Evolutionary conservation across 35 echinoderm and acorn worm genomes (phyloP).

Genomic region (Hemicentrotus pulcherrimus): DNA sequence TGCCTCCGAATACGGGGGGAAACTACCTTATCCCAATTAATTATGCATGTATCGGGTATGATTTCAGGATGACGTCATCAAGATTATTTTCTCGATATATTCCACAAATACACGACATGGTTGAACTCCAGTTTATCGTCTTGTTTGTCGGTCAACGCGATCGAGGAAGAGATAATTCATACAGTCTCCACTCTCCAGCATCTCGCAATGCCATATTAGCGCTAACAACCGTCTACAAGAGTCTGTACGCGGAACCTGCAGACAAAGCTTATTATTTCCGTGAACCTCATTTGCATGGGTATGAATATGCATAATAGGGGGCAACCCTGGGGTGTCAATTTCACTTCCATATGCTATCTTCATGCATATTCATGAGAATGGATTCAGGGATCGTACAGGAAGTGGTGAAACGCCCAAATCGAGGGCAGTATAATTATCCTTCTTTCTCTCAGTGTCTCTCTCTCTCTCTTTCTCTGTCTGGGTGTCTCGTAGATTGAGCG

Average conservation of each 20-base stretch:
- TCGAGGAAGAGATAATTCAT: not conserved
- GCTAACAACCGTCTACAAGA: not conserved
- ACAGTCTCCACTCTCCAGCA: not conserved
- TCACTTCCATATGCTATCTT: not conserved
- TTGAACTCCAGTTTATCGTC: not conserved
- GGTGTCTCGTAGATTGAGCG: not conserved
- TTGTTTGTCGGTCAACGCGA: not conserved
- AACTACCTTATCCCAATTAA: not conserved
- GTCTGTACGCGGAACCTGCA: not conserved
- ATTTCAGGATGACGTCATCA: not conserved
- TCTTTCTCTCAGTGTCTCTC: not conserved
- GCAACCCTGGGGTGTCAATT: conserved; percentile 23
- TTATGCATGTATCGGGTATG: conserved; percentile 11
- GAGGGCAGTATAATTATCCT: not conserved
- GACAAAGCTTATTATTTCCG: conserved; percentile 1
- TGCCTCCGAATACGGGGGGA: not conserved
- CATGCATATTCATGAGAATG: conserved; percentile 17
- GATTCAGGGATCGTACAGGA: conserved; percentile 35
- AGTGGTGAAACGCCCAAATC: not conserved
- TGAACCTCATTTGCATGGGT: not conserved
- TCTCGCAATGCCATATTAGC: conserved; percentile 5
- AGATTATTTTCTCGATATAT: not conserved
- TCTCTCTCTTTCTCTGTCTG: not conserved
- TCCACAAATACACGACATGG: not conserved
- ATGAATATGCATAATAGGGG: conserved; percentile 17